phyloP scores from a whole-genome alignment of 1,140 invertebrate genomes.

The Belonocnema kinseyi region DNA sequence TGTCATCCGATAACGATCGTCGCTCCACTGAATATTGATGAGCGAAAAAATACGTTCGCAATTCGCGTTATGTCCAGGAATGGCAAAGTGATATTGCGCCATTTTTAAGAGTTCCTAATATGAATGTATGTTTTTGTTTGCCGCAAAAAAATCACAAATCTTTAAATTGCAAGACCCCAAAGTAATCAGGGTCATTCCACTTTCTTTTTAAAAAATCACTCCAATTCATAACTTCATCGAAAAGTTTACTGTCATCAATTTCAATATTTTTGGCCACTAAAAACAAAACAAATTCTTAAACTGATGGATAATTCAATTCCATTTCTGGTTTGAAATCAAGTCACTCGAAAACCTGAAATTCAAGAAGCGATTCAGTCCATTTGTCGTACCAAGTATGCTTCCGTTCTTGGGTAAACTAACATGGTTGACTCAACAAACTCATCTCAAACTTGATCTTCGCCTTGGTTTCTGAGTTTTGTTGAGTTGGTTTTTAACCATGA shows the following conservation, averaged over 20 bases:
- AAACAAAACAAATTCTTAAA: too few species aligned
- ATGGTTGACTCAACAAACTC: background rate
- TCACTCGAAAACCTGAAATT: too few species aligned
- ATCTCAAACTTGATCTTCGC: constrained; percentile 4
- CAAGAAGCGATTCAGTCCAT: constrained; percentile 1
- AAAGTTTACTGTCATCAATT: background rate
- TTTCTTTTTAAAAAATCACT: too few species aligned
- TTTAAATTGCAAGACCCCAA: background rate
- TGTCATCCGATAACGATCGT: background rate
- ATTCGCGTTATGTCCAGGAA: too few species aligned
- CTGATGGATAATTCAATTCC: too few species aligned
- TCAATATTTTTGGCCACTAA: too few species aligned
- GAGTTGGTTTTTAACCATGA: background rate
- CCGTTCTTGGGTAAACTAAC: background rate
- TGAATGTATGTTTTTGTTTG: background rate
- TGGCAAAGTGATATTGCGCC: background rate
- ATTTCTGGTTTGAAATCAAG: too few species aligned
- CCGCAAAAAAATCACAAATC: background rate
- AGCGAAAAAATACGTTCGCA: too few species aligned
- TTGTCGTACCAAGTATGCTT: background rate
- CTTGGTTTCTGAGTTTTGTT: background rate
- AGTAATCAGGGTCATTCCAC: background rate
- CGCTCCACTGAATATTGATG: background rate
- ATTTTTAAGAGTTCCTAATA: background rate
- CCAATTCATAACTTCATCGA: background rate